Percentiles rank a stretch among this genome's conserved stretches.
Evolutionary conservation across 2,113 vertebrate genomes (phyloP).

Genomic region (Nymphicus hollandicus): DNA sequence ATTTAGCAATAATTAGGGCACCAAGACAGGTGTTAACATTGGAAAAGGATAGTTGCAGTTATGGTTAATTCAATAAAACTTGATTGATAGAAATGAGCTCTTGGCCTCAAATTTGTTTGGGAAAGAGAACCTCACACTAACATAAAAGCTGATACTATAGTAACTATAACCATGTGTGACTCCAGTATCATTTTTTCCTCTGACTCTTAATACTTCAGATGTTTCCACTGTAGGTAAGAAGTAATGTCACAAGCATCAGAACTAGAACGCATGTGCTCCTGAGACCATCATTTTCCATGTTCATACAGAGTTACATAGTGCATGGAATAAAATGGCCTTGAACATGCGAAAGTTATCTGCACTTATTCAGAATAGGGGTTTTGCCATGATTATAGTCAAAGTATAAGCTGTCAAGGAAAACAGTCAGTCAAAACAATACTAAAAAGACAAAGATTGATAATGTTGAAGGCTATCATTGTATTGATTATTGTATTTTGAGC

Average conservation of each 20-base stretch:
- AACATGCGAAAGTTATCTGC: background rate
- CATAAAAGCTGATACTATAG: background rate
- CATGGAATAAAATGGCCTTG: background rate
- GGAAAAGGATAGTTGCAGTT: background rate
- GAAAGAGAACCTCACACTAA: background rate
- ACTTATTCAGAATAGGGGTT: background rate
- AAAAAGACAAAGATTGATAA: background rate
- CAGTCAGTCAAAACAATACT: background rate
- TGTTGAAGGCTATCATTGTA: background rate
- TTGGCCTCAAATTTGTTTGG: background rate
- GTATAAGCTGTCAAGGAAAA: background rate
- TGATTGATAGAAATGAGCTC: background rate
- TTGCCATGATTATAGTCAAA: background rate
- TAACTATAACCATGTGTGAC: background rate
- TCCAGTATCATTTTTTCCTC: background rate
- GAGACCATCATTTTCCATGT: background rate
- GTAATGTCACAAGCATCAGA: background rate
- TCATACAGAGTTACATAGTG: background rate
- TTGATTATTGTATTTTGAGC: conserved; percentile 10
- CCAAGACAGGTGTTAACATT: background rate
- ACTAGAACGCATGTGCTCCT: rapidly evolving
- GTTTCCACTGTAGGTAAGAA: background rate
- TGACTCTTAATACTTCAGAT: background rate
- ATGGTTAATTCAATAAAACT: conserved; percentile 7
- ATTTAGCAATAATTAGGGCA: conserved; percentile 7